phyloP scores from a whole-genome alignment of 2,113 vertebrate species.

The Naja naja region DNA sequence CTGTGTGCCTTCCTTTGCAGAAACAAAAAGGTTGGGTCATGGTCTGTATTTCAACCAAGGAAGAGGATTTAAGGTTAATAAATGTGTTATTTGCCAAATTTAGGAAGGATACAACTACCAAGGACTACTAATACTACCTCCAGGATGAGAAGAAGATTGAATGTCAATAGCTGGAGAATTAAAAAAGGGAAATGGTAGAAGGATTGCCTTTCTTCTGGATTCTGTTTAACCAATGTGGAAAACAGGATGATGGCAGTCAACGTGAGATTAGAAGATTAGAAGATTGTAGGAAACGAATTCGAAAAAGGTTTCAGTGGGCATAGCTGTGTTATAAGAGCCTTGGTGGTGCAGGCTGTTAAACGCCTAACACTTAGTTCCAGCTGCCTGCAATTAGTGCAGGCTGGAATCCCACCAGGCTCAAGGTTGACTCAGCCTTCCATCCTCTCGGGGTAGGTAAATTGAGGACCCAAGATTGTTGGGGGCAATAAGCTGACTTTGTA shows the following conservation, averaged over 20 bases:
- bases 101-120: neutral
- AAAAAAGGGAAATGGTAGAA: neutral
- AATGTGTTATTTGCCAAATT: neutral
- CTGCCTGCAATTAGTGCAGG: too few species aligned
- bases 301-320: conserved; percentile 9
- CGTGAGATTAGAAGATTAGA: conserved; percentile 30
- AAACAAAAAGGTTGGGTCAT: neutral
- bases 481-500: too few species aligned
- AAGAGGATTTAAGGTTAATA: neutral
- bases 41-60: neutral
- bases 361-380: too few species aligned
- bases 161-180: neutral
- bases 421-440: too few species aligned
- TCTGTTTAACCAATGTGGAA: neutral
- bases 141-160: neutral
- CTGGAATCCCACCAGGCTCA: too few species aligned
- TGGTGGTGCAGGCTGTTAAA: too few species aligned
- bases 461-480: too few species aligned
- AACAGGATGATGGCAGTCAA: neutral
- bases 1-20: neutral
- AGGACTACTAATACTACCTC: neutral
- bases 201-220: too few species aligned
- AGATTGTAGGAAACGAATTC: neutral
- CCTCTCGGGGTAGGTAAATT: too few species aligned
- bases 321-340: too few species aligned